Base-by-base conservation (phyloP, 2,888 invertebrate species). In the Rhagonycha lutea region DNA sequence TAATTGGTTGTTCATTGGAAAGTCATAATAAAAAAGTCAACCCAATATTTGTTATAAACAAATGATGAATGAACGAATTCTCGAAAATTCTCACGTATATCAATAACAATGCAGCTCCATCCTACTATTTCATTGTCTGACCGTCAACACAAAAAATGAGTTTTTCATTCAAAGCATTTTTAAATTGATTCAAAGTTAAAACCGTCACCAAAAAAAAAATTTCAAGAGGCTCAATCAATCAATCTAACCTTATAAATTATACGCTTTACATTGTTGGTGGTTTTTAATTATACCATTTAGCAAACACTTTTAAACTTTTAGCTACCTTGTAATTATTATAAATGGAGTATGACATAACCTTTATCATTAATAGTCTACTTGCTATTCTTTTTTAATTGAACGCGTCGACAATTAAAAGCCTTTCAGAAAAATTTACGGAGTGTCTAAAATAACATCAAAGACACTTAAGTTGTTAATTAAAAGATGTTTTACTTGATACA, bases 1-100 rank as follows among this genome's bases (percentile, higher is more conserved):
- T 76, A 76, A 76, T 76, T 76, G 76, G 76, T 70, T 67, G 73
- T 68, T 73, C 73, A 67, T 70, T 73, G 62, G 62, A 67, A 73
- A 73, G 32, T 26, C 29, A 26, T 12, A 12, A 61, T 14, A 74
- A 70, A 69, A 74, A 74, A 60, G 32, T 60, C 61, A 24, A 60
- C 63, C 32, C 61, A 70, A 70, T 60, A 68, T 70, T 72, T 65
- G 24, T 68, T 70, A 23, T 67, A 70, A 28, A 14, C 26, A 68
- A 67, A 61, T 67, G 67, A 60, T 72, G 72, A 72, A 67, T 68
- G 72, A 68, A 72, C 18, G 28, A 32, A 65, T 32, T 68, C 14
- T 18, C 28, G n/a, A 61, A 72, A 61, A 72, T 29, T 62, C 68
- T 72, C 72, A 61, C 68, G 72, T 72, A 67, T 29, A 23, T 63